A percentile compares a stretch with the other conserved stretches of the same genome.
Evolutionary conservation across 2,113 vertebrate species (phyloP).

Genomic region (Phylloscopus trochilus): DNA sequence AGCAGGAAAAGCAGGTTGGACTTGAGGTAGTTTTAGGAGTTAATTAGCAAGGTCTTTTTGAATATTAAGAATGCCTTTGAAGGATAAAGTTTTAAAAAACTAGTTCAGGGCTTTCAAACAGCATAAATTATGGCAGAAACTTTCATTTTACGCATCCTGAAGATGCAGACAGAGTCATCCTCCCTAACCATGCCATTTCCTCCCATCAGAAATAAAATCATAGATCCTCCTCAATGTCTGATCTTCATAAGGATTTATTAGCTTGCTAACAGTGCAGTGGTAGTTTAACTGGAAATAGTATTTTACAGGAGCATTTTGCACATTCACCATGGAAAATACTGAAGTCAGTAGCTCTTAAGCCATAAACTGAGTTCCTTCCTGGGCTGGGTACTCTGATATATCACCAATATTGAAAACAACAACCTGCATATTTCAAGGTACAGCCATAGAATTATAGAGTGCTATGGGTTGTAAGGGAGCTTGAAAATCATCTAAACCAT

Average conservation of each 20-base stretch:
- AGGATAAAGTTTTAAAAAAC: constrained; percentile 64
- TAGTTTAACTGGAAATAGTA: neutral
- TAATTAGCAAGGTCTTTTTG: constrained; percentile 64
- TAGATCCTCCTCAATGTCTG: neutral
- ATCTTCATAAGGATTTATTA: constrained; percentile 6
- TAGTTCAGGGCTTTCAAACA: constrained; percentile 65
- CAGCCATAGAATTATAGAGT: neutral
- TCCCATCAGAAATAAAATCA: constrained; percentile 26
- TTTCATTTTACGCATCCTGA: constrained; percentile 6
- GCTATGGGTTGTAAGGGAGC: neutral
- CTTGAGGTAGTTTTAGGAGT: constrained; percentile 62
- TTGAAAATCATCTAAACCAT: neutral
- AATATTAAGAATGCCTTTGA: constrained; percentile 64
- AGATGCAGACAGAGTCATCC: constrained; percentile 20
- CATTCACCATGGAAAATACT: neutral
- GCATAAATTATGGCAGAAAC: constrained; percentile 61
- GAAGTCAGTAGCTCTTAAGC: neutral
- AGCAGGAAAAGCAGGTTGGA: constrained; percentile 53
- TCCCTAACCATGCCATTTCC: neutral
- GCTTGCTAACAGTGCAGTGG: neutral
- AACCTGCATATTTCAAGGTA: neutral
- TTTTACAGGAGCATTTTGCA: neutral
- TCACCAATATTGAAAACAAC: neutral
- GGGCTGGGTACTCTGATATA: neutral
- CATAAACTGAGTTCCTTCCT: neutral